phyloP scores from a whole-genome alignment of 2,888 invertebrate species.

The Isotomurus palustris region DNA sequence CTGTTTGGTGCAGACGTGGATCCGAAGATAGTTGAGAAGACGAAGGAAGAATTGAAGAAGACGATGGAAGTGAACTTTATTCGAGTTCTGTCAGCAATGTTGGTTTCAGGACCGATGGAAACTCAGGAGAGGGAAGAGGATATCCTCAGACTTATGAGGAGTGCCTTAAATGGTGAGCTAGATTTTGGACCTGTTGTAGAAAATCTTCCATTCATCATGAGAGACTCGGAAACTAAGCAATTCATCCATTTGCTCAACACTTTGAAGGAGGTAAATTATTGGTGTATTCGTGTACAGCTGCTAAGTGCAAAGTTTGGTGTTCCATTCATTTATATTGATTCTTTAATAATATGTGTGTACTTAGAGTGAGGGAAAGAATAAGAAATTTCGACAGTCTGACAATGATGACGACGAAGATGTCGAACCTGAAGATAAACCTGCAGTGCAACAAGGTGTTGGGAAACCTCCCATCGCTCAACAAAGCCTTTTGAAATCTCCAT shows the following conservation, averaged over 20 bases:
- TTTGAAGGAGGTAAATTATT: slow-evolving; percentile 38
- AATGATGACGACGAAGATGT: slow-evolving; percentile 4
- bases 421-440: background rate
- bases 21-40: slow-evolving; percentile 35
- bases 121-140: slow-evolving; percentile 38
- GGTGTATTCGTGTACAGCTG: background rate
- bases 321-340: background rate
- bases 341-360: background rate
- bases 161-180: slow-evolving; percentile 40
- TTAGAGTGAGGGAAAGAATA: background rate
- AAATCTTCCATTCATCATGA: slow-evolving; percentile 37
- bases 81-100: slow-evolving; percentile 39
- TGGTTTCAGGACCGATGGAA: slow-evolving; percentile 39
- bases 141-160: slow-evolving; percentile 41
- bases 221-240: slow-evolving; percentile 42
- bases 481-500: no score
- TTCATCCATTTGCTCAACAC: slow-evolving; percentile 37
- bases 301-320: background rate
- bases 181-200: slow-evolving; percentile 42
- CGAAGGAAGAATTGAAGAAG: slow-evolving; percentile 34
- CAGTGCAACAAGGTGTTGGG: no score
- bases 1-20: slow-evolving; percentile 34
- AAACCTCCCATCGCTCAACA: no score
- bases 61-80: slow-evolving; percentile 42
- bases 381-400: background rate